Evolutionary conservation across 2,797 vertebrate genomes (phyloP).

Genomic region (Ataeniobius toweri): DNA sequence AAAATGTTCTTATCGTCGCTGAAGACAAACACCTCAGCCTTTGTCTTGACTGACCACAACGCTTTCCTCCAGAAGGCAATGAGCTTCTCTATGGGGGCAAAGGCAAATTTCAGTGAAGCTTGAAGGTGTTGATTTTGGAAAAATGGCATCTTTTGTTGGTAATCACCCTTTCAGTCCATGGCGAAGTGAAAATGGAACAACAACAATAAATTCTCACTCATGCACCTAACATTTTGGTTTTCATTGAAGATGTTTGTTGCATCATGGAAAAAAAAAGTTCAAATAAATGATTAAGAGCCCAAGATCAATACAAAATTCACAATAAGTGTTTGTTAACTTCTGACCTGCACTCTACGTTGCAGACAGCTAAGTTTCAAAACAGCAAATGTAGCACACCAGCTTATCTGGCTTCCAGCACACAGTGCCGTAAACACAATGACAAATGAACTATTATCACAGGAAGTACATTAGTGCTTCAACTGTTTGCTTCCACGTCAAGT

Average conservation of each 20-base stretch:
- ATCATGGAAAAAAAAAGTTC: not conserved
- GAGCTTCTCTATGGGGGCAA: not conserved
- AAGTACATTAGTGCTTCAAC: constrained; percentile 12
- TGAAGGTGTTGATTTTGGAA: not conserved
- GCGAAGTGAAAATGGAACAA: not conserved
- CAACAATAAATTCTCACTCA: not conserved
- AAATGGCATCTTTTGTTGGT: not conserved
- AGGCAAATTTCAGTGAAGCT: not conserved
- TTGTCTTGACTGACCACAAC: not conserved
- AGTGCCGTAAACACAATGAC: not conserved
- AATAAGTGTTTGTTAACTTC: not conserved
- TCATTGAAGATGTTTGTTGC: not conserved
- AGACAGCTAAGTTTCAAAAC: constrained; percentile 8
- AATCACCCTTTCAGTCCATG: not conserved
- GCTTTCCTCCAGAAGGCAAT: not conserved
- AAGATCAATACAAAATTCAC: not conserved
- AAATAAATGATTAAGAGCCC: not conserved
- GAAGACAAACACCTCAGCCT: not conserved
- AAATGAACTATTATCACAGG: not conserved
- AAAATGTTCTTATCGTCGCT: not conserved
- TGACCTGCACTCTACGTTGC: not conserved
- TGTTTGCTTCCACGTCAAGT: constrained; percentile 16
- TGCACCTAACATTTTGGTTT: not conserved
- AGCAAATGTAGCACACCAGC: constrained; percentile 15
- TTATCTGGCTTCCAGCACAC: constrained; percentile 25